Evolutionary conservation across 2,113 vertebrate species (phyloP).

Genomic region (Nasalis larvatus): DNA sequence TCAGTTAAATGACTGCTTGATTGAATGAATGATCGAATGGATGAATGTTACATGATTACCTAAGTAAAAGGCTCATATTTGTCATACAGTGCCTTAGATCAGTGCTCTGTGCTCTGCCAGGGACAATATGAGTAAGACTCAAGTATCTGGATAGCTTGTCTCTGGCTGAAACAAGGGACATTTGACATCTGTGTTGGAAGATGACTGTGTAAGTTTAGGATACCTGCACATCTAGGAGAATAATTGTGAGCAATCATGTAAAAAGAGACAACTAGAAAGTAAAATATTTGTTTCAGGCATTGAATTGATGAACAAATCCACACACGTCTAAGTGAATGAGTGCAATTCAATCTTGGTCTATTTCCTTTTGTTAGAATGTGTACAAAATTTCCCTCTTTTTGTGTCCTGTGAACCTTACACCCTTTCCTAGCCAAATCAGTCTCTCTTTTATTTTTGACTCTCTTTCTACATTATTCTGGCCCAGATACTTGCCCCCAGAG

Average conservation of each 20-base stretch:
- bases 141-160: neutral
- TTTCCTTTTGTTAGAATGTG: neutral
- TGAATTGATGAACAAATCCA: neutral
- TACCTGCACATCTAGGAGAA: neutral
- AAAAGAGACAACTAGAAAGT: neutral
- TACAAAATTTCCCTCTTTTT: neutral
- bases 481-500: neutral
- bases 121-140: neutral
- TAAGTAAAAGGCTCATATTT: neutral
- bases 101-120: neutral
- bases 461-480: constrained; percentile 8
- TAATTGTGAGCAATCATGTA: neutral
- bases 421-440: neutral
- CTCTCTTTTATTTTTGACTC: neutral
- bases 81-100: neutral
- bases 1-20: constrained; percentile 8
- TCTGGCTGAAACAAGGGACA: neutral
- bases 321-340: neutral
- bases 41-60: neutral
- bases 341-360: neutral
- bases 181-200: neutral
- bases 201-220: neutral
- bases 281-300: neutral
- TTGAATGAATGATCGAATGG: neutral
- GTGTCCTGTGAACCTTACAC: neutral